Evolutionary conservation across 1,140 invertebrate species (phyloP).

Genomic region (Drosophila grimshawi): DNA sequence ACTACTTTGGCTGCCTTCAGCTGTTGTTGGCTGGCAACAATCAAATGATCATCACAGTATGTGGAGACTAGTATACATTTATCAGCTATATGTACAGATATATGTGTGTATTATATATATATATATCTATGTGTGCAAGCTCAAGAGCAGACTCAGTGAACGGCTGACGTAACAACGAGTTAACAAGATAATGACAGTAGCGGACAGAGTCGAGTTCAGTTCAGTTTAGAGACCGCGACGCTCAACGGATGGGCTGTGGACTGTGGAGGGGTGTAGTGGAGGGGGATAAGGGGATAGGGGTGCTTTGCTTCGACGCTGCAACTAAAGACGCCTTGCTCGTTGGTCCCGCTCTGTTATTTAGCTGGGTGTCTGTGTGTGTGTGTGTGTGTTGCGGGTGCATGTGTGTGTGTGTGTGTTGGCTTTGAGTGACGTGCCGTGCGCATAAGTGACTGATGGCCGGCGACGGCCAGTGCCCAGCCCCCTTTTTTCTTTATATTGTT

Average conservation of each 20-base stretch:
- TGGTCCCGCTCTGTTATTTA: conserved; percentile 77
- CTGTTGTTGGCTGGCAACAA: conserved; percentile 22
- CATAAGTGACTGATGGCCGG: conserved; percentile 81
- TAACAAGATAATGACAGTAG: conserved; percentile 82
- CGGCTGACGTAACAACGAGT: conserved; percentile 79
- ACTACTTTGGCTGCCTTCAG: conserved; percentile 23
- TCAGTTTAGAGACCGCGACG: conserved; percentile 22
- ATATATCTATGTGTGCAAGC: conserved; percentile 48
- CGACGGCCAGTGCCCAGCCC: conserved; percentile 73
- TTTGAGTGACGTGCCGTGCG: conserved; percentile 79
- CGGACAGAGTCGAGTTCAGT: conserved; percentile 58
- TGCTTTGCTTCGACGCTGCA: conserved; percentile 13
- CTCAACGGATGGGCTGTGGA: background rate
- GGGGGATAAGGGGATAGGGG: no score
- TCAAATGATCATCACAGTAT: conserved; percentile 49
- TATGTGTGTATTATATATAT: background rate
- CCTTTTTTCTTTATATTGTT: conserved; percentile 36
- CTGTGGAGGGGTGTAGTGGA: no score
- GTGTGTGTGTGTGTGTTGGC: conserved; percentile 30
- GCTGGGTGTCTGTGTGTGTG: conserved; percentile 45
- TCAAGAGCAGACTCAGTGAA: conserved; percentile 61
- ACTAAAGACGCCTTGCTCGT: conserved; percentile 19
- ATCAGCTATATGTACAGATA: conserved; percentile 4
- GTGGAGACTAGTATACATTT: conserved; percentile 9
- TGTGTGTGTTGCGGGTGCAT: conserved; percentile 2